A percentile compares a stretch with the other conserved stretches of the same genome.
Evolutionary conservation across 2,888 invertebrate species (phyloP).

Genomic region (Campaea margaritaria): DNA sequence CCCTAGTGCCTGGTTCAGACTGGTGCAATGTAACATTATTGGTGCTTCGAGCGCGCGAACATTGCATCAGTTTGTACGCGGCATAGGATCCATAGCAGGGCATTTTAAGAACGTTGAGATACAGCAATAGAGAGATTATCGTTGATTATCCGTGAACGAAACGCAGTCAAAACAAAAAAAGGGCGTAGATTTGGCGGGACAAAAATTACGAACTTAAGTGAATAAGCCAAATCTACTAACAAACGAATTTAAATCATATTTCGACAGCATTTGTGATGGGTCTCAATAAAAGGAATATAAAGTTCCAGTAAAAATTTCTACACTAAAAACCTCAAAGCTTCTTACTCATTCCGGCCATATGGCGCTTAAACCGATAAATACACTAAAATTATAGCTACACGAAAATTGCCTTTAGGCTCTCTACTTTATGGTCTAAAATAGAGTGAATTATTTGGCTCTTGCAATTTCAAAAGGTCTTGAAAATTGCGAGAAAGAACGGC

Average conservation of each 20-base stretch:
- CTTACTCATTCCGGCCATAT: conserved; percentile 24
- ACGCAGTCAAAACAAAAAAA: too few species aligned
- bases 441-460: neutral
- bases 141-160: too few species aligned
- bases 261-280: conserved; percentile 10
- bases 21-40: too few species aligned
- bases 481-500: conserved; percentile 7
- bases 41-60: too few species aligned
- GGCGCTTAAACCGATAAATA: conserved; percentile 24
- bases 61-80: too few species aligned
- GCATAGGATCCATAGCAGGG: too few species aligned
- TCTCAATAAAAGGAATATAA: conserved; percentile 20
- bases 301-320: conserved; percentile 12
- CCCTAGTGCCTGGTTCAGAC: too few species aligned
- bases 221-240: too few species aligned
- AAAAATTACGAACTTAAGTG: too few species aligned
- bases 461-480: conserved; percentile 26
- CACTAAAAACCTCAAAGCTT: conserved; percentile 30
- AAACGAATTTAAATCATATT: neutral
- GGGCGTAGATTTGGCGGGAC: too few species aligned
- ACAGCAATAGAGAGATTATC: too few species aligned
- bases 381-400: conserved; percentile 4
- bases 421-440: conserved; percentile 5
- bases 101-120: too few species aligned
- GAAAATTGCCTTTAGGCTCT: neutral